Conservation (phyloP, 2,797 vertebrate species). For the Alosa sapidissima region DNA sequence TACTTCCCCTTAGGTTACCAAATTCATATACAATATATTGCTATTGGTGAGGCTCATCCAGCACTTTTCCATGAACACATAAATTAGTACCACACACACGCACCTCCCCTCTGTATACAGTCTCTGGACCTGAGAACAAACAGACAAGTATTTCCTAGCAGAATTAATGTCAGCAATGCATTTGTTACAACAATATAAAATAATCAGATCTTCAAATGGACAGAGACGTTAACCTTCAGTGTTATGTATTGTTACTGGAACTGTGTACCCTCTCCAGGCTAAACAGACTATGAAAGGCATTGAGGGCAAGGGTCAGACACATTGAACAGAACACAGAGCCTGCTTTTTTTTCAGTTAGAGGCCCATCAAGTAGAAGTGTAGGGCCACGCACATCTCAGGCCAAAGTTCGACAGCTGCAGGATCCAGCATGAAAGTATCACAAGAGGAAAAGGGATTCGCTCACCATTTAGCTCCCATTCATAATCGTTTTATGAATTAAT, state of each 20-base stretch:
- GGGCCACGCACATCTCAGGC: too few relatives aligned
- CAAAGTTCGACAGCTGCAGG: too few relatives aligned
- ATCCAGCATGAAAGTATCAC: too few relatives aligned
- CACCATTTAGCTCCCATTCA: too few relatives aligned
- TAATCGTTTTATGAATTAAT: too few relatives aligned
- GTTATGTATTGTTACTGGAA: background rate
- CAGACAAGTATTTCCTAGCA: conserved; percentile 1
- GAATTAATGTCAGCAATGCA: background rate
- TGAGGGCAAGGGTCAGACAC: background rate
- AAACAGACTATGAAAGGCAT: background rate
- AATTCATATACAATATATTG: background rate
- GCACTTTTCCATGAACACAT: background rate
- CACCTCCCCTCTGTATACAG: background rate
- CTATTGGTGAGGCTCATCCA: background rate
- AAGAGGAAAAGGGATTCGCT: too few relatives aligned
- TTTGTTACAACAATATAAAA: background rate
- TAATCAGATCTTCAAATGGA: background rate
- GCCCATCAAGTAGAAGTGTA: background rate
- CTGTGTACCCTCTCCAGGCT: background rate
- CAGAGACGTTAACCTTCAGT: background rate
- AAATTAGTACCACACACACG: background rate
- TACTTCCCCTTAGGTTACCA: background rate
- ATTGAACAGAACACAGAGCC: background rate
- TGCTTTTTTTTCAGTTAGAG: background rate
- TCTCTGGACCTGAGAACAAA: background rate